phyloP scores from a whole-genome alignment of 2,888 invertebrate genomes.

The Drosophila mercatorum region DNA sequence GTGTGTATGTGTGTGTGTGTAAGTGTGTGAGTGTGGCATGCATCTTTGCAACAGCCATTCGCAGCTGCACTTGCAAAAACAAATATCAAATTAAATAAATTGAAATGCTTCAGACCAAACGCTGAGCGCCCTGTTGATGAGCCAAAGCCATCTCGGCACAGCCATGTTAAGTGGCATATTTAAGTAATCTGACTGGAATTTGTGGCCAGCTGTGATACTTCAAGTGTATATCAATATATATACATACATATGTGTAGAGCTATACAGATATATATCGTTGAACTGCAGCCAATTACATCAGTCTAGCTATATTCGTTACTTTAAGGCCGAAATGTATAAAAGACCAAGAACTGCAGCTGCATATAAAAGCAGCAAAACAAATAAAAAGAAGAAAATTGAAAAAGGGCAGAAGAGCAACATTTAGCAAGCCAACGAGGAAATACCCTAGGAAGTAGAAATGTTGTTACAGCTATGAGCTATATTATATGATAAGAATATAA shows the following conservation, averaged over 20 bases:
- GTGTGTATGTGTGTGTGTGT: conserved; percentile 7
- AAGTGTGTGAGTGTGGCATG: conserved; percentile 25
- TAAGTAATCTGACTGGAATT: conserved; percentile 25
- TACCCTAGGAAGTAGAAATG: neutral
- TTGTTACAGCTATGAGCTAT: too few relatives aligned
- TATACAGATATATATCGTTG: conserved; percentile 5
- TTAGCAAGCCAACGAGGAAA: too few relatives aligned
- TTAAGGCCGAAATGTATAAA: conserved; percentile 26
- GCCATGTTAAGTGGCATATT: conserved; percentile 42
- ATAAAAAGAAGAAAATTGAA: neutral
- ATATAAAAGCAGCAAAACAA: conserved; percentile 10
- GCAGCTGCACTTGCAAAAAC: conserved; percentile 63
- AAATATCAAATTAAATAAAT: conserved; percentile 74
- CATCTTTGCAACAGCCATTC: conserved; percentile 44
- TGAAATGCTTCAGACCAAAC: conserved; percentile 45
- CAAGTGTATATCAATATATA: conserved; percentile 9
- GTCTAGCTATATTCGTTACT: conserved; percentile 20
- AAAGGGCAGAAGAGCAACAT: neutral
- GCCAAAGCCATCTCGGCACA: conserved; percentile 5
- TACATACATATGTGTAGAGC: neutral
- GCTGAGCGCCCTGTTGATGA: conserved; percentile 30
- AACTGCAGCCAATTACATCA: conserved; percentile 43
- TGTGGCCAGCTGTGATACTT: conserved; percentile 19
- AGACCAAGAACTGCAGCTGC: neutral
- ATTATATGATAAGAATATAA: too few relatives aligned